Evolutionary conservation across 1,140 invertebrate species (phyloP), one percentile per base, ranked within the genome.

Genomic region (Ceratosolen solmsi): DNA sequence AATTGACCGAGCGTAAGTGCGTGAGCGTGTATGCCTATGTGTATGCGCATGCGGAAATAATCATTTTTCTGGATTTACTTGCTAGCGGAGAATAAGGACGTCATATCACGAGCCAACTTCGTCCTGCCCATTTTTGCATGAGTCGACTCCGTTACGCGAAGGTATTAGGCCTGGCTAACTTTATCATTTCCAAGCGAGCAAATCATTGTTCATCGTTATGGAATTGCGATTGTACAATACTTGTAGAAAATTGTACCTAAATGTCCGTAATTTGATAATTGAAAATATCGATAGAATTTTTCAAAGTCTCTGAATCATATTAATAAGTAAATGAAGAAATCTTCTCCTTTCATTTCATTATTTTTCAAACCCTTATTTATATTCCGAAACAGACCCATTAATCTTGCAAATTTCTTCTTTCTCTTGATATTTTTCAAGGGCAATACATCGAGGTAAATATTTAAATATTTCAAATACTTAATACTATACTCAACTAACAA

Each of bases 21-120:
- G 41, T 51, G 22, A 15, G 41, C 11, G 41, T 72, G 41, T 49
- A 11, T 63, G 60, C 20, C 20, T 65, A n/a, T 51, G 71, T 41
- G 36, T 27, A 8, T 65, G 58, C 25, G 9, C 9, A 30, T 41
- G 63, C 63, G 46, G 63, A 70, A 77, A 77, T 68, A 65, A 77
- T 77, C 65, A 77, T 77, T 77, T 65, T 77, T 58, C 25, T 49
- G 13, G 15, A 58, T 25, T 49, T n/a, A 27, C 13, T 0, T 72
- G 70, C 38, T 41, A 22, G 65, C 60, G 13, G 30, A 63, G 60
- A 63, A 63, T 63, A 63, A 63, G 60, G 60, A 33, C 60, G 60
- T 63, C 5, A 13, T n/a, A n/a, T 46, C 13, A 46, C 41, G 41
- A 13, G 5, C 41, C 13, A 46, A 7, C 41, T 13, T 46, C 41